Evolutionary conservation across 2,113 vertebrate genomes (phyloP).

Genomic region (Zosterops hypoxanthus): DNA sequence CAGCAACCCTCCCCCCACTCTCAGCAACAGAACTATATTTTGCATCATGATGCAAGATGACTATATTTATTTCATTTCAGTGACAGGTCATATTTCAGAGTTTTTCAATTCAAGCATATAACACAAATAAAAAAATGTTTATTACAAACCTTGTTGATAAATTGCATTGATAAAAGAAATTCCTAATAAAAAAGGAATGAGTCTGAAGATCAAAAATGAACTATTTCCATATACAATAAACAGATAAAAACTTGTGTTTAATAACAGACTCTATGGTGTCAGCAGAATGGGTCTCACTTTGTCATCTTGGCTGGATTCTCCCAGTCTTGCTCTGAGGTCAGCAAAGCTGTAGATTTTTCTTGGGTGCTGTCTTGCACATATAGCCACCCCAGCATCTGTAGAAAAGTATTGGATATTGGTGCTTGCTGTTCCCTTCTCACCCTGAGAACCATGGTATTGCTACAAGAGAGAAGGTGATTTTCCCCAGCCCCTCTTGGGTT

Average conservation of each 20-base stretch:
- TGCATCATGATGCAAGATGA: background rate
- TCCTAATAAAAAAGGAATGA: background rate
- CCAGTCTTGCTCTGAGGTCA: background rate
- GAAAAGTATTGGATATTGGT: background rate
- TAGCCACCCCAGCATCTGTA: background rate
- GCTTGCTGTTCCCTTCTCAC: background rate
- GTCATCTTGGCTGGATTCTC: background rate
- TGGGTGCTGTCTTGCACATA: background rate
- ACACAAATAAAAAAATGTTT: background rate
- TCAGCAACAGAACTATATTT: background rate
- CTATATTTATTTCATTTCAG: background rate
- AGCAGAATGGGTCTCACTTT: background rate
- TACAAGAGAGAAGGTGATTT: background rate
- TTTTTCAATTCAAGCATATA: background rate
- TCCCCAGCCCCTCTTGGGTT: fast-evolving
- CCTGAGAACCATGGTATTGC: background rate
- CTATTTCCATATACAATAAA: background rate
- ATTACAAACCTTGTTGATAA: background rate
- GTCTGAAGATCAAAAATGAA: background rate
- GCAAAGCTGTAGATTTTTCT: background rate
- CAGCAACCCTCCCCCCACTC: fast-evolving
- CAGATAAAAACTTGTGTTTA: background rate
- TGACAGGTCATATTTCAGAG: background rate
- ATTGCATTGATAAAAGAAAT: background rate
- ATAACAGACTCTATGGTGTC: background rate